These are phyloP conservation scores for Cichladusa arquata DNA, from an alignment of 2,113 vertebrate species.

Conservation along the genomic window DNA sequence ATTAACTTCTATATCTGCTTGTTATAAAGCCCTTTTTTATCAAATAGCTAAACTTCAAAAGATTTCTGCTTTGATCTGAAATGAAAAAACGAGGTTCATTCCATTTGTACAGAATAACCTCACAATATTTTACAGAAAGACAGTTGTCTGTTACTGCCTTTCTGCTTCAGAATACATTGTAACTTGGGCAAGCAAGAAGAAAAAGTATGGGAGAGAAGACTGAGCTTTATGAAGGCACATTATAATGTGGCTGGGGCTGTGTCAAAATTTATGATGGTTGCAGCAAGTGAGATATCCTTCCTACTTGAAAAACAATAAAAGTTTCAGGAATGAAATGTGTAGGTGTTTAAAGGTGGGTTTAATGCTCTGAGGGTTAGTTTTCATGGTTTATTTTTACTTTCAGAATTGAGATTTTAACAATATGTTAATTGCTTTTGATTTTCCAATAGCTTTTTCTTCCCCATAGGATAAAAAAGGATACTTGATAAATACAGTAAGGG, in stretches of 20 bases:
- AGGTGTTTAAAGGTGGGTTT: neutral
- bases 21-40: slow-evolving; percentile 80
- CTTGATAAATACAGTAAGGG: neutral
- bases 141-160: slow-evolving; percentile 64
- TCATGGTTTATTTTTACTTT: slow-evolving; percentile 18
- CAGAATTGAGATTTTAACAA: neutral
- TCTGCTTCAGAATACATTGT: slow-evolving; percentile 58
- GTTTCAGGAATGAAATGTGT: slow-evolving; percentile 30
- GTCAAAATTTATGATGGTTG: neutral
- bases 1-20: slow-evolving; percentile 82
- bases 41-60: slow-evolving; percentile 85
- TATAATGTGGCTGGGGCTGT: neutral
- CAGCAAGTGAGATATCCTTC: neutral
- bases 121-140: slow-evolving; percentile 66
- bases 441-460: neutral
- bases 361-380: neutral
- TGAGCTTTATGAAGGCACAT: neutral
- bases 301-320: slow-evolving; percentile 14
- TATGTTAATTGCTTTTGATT: neutral
- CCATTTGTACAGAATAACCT: slow-evolving; percentile 80
- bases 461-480: neutral
- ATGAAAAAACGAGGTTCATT: slow-evolving; percentile 77
- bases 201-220: slow-evolving; percentile 21
- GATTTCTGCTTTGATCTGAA: slow-evolving; percentile 81
- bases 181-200: slow-evolving; percentile 18